Base-by-base conservation (phyloP, 1,140 invertebrate species). In the Zaprionus vittiger region DNA sequence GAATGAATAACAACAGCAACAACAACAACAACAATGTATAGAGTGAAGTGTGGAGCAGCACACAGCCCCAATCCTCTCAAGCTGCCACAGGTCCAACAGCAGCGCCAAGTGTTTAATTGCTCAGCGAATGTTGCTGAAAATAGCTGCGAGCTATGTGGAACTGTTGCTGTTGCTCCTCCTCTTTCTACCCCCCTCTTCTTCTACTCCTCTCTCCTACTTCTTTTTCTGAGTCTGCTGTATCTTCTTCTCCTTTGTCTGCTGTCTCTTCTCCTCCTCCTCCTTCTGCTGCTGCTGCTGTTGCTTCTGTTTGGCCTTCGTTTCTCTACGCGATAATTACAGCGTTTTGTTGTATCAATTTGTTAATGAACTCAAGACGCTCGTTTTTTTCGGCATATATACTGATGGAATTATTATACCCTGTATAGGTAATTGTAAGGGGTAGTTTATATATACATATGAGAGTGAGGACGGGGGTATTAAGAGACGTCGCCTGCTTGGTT, bases 291-390 rank as follows among this genome's bases (percentile, higher is more conserved):
- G 31, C 47, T 28, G 55, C 24, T 52, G 44, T 9, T 76, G 52
- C 64, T 55, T 76, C 73, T 75, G 73, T 75, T 75, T 71, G 73
- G 73, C 73, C 73, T 75, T 75, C 73, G 73, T 59, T 71, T 70
- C 67, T 75, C 73, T 75, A 75, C 73, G 63, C 64, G 78, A 90
- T 90, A 89, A 89, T 89, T 89, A 89, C 85, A 89, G 83, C 83
- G 57, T 89, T 87, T 89, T 89, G 84, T 89, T 89, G 85, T 83
- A 89, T 89, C 84, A 89, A 87, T 89, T 89, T 89, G 84, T 90
- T 89, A 89, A 89, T 89, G 85, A 89, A 83, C 83, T 90, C 80
- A 68, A 68, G 56, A 77, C 67, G 47, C 22, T 72, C 71, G 62
- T 66, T 77, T 47, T 47, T 87, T 81, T 80, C 52, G 60, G 65